Evolutionary conservation across 2,888 invertebrate species (phyloP), one percentile per base, ranked within the genome.

Genomic region (Alsophila aescularia): DNA sequence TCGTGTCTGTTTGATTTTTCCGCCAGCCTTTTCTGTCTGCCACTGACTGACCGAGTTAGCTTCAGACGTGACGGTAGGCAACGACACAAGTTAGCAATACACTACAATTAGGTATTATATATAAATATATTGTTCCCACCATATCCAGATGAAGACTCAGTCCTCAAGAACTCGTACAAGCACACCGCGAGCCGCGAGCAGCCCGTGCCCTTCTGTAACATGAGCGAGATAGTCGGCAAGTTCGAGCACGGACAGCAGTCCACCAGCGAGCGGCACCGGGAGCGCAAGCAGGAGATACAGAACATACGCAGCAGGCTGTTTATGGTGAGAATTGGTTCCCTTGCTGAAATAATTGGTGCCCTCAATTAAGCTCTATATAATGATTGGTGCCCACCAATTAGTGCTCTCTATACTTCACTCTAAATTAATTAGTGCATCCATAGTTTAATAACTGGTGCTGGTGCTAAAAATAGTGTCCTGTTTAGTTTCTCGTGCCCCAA

Each of bases 211-310:
- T 95, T 96, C 81, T 94, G 95, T 64, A 95, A 96, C 79, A 96
- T 97, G 95, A 95, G 94, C 68, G 97, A 96, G 81, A 96, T 97
- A 8, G 96, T 96, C 70, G 95, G 94, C 61, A 94, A 94, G 75
- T 97, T 97, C 93, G 97, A 97, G 83, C 92, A 92, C n/a, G 95
- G 95, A 0, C 93, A 91, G 50, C 72, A 84, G 54, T 82, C 91
- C 52, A 79, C 89, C 2, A 87, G 92, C 35, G 95, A 97, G 69
- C 87, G 96, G 15, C 93, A 96, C 8, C 96, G 96, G 69, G 96
- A 96, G 77, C 92, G 97, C 40, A 97, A 97, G 76, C 97, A 97
- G 76, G 98, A 98, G 87, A 95, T 97, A 66, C 96, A 96, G 82
- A 96, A 95, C 67, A 96, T 98, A 69, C 93, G 98, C 50, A 96